These are phyloP conservation scores for Fulmarus glacialis DNA, from an alignment of 2,113 vertebrate genomes.

Conservation along the genomic window DNA sequence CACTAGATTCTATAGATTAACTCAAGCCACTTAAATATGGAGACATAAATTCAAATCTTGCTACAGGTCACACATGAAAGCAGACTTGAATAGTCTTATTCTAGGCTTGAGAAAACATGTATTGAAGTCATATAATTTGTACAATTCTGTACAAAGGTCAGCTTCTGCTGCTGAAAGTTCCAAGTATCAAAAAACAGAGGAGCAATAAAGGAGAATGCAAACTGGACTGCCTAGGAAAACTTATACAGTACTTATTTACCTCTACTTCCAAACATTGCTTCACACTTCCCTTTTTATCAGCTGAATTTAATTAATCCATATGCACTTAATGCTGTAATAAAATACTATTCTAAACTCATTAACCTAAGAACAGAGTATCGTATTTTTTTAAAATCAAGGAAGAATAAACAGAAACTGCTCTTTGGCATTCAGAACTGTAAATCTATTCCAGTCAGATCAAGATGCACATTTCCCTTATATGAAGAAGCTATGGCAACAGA, in stretches of 20 bases:
- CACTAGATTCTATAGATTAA: neutral
- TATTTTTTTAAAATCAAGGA: neutral
- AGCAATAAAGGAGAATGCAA: neutral
- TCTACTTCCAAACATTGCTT: neutral
- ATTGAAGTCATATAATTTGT: neutral
- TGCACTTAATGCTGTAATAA: neutral
- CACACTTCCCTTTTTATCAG: neutral
- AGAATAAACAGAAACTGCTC: neutral
- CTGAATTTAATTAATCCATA: neutral
- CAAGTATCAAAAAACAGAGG: neutral
- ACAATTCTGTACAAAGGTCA: neutral
- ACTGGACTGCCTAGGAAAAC: neutral
- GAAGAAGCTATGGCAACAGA: neutral
- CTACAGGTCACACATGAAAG: neutral
- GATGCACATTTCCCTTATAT: neutral
- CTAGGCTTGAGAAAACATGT: neutral
- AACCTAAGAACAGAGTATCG: neutral
- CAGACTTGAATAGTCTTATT: neutral
- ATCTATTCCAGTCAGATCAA: neutral
- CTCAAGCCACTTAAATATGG: neutral
- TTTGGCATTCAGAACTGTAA: neutral
- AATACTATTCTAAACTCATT: neutral
- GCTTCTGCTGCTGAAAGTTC: neutral
- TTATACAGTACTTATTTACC: neutral
- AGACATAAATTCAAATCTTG: slow-evolving; percentile 12